phyloP scores from a whole-genome alignment of 1,140 invertebrate genomes.

The Drosophila nigrodunni region DNA sequence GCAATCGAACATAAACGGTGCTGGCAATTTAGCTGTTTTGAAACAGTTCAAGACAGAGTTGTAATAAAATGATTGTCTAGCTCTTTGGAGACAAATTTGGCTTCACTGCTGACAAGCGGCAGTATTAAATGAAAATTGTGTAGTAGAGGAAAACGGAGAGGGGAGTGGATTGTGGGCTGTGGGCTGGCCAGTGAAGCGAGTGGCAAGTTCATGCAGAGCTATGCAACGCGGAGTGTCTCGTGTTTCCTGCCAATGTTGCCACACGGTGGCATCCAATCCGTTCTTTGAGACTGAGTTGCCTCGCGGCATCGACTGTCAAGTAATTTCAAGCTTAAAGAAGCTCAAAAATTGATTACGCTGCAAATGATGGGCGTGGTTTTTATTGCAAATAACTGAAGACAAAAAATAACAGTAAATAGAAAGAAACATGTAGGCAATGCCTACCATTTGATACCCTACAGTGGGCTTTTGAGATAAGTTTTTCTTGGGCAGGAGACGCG shows the following conservation, averaged over 20 bases:
- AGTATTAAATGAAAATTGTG: constrained; percentile 45
- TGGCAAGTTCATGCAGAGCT: constrained; percentile 61
- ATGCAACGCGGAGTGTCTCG: constrained; percentile 46
- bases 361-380: constrained; percentile 37
- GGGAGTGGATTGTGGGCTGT: neutral
- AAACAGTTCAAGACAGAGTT: no score
- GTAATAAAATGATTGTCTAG: no score
- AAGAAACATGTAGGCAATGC: no score
- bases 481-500: no score
- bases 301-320: constrained; percentile 49
- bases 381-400: constrained; percentile 42
- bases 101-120: constrained; percentile 20
- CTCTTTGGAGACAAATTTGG: no score
- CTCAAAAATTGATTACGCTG: constrained; percentile 63
- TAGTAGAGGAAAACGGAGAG: neutral
- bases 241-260: constrained; percentile 22
- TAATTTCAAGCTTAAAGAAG: constrained; percentile 75
- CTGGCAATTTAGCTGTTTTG: no score
- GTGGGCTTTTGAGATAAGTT: no score
- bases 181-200: constrained; percentile 49
- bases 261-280: constrained; percentile 9
- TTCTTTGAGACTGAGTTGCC: constrained; percentile 26
- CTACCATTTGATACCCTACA: no score
- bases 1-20: no score
- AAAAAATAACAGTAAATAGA: neutral